Base-by-base conservation (phyloP, 1,140 invertebrate species). In the Wasmannia auropunctata region DNA sequence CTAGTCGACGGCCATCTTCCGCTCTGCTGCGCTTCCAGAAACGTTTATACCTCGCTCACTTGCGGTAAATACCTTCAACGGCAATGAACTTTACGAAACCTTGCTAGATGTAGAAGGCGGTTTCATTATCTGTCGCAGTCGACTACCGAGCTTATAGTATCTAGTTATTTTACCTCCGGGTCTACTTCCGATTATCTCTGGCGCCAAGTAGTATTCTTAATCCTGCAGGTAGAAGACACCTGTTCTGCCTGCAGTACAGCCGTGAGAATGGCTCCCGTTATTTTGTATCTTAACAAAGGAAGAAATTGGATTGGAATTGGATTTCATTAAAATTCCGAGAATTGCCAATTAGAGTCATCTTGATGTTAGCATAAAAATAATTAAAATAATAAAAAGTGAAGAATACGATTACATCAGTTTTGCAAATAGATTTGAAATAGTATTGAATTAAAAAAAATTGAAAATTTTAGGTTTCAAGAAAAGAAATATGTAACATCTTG, bases 41-140 rank as follows among this genome's bases (percentile, higher is more conserved):
- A 89, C 85, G 87, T 88, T 89, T 87, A 89, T 89, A 89, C 40
- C 70, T 43, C 43, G 84, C 69, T 86, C 37, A 49, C 87, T 80
- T 89, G 87, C 43, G 87, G 87, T 86, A 89, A 89, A 89, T 89
- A 89, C 76, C 85, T 89, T 89, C 75, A 69, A 77, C 85, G 72
- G 51, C 76, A 65, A 89, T 79, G 77, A 89, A 86, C 84, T 87
- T 89, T 85, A 51, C 70, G 76, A 83, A 89, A 84, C 85, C 72
- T 79, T 74, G 70, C 11, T 37, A 49, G 49, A 88, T 72, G 77
- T 89, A 88, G 81, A 88, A 88, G 69, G 63, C 62, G 69, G 76
- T 77, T 76, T 89, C 87, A 89, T 89, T 89, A 89, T 83, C 70
- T 49, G 69, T 37, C 75, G 11, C 11, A 62, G 28, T 49, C 56